Conservation (phyloP, 1,140 invertebrate genomes). For the Nasonia giraulti region DNA sequence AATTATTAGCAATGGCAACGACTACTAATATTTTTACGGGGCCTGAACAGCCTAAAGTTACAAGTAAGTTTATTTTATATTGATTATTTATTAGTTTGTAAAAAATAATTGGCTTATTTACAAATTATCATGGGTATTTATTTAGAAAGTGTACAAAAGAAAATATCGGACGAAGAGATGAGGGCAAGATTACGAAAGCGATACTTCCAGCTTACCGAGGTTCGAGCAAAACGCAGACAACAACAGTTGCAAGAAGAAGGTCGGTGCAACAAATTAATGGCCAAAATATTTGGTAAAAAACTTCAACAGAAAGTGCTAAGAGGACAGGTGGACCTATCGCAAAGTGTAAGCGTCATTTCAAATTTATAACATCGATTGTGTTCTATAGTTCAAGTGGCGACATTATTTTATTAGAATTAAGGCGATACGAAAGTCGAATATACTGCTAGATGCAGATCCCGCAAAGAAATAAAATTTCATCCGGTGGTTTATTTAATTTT, state of each 20-base stretch:
- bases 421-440: conserved; percentile 51
- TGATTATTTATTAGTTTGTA: background rate
- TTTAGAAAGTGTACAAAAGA: conserved; percentile 65
- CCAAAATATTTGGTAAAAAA: conserved; percentile 75
- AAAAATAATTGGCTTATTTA: conserved; percentile 6
- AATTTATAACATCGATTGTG: conserved; percentile 70
- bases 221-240: conserved; percentile 70
- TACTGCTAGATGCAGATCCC: background rate
- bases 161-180: conserved; percentile 72
- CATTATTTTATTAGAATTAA: conserved; percentile 75
- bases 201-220: conserved; percentile 72
- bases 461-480: background rate
- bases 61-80: conserved; percentile 56
- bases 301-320: conserved; percentile 74
- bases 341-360: conserved; percentile 74
- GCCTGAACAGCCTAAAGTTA: conserved; percentile 56
- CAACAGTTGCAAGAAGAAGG: conserved; percentile 73
- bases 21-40: conserved; percentile 56
- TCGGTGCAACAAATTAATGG: conserved; percentile 75
- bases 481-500: background rate
- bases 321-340: conserved; percentile 74
- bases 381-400: conserved; percentile 74
- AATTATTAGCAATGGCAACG: conserved; percentile 67
- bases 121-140: background rate
- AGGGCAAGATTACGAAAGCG: conserved; percentile 71